Percentiles rank a stretch among this genome's conserved stretches.
phyloP scores from a whole-genome alignment of 2,113 vertebrate species.

The Pomatostomus ruficeps region DNA sequence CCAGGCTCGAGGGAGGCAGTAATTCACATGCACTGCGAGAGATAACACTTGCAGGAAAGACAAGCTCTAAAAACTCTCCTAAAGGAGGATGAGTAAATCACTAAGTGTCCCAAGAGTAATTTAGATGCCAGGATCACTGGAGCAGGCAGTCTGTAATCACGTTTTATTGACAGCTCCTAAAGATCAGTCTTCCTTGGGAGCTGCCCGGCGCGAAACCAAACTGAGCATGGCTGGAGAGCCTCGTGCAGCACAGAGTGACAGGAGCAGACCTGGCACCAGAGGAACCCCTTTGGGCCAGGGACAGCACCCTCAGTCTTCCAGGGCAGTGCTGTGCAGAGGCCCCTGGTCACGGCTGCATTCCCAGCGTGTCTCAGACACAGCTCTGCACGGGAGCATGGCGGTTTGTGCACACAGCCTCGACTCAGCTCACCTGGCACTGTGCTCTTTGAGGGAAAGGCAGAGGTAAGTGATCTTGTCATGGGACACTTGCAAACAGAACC shows the following conservation, averaged over 20 bases:
- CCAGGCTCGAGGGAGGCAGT: not conserved
- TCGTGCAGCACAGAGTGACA: rapidly evolving
- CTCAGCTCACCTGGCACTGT: not conserved
- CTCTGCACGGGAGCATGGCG: not conserved
- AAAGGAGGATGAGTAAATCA: constrained; percentile 5
- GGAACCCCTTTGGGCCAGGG: not conserved
- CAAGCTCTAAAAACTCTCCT: not conserved
- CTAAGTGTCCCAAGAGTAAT: constrained; percentile 3
- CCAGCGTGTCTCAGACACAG: not conserved
- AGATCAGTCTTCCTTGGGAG: constrained; percentile 9
- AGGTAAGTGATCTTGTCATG: not conserved
- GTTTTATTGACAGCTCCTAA: constrained; percentile 27
- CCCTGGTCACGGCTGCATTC: not conserved
- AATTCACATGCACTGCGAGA: not conserved
- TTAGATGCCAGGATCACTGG: not conserved
- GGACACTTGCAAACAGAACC: not conserved
- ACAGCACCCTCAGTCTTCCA: not conserved
- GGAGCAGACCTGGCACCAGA: not conserved
- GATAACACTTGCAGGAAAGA: not conserved
- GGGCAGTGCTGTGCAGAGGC: not conserved
- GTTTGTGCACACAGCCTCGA: not conserved
- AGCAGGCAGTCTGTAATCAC: constrained; percentile 12
- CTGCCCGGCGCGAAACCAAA: not conserved
- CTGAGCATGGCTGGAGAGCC: rapidly evolving
- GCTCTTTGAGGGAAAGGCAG: not conserved